A percentile compares a stretch with the other conserved stretches of the same genome.
phyloP scores from a whole-genome alignment of 2,797 vertebrate species.

The Galaxias olidus region DNA sequence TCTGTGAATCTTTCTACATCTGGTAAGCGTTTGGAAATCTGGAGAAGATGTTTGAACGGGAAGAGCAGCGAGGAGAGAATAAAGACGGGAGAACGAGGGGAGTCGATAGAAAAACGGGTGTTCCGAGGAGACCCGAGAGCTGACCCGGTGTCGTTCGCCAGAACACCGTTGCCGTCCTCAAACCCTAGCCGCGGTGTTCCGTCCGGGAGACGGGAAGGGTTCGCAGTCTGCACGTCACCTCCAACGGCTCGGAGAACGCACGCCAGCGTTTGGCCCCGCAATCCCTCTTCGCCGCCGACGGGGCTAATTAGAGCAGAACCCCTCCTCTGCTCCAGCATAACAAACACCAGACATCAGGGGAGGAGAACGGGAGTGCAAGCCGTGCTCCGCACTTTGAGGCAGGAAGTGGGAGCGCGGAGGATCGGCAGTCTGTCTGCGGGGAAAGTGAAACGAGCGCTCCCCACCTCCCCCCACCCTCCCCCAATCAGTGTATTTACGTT shows the following conservation, averaged over 20 bases:
- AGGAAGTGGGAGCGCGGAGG: slow-evolving; percentile 33
- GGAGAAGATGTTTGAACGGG: slow-evolving; percentile 71
- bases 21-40: slow-evolving; percentile 85
- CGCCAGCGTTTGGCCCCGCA: slow-evolving; percentile 21
- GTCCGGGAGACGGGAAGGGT: not conserved
- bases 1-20: slow-evolving; percentile 82
- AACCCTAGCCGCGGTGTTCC: too few species aligned
- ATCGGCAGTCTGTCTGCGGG: slow-evolving; percentile 33
- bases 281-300: slow-evolving; percentile 17
- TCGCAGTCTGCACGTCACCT: slow-evolving; percentile 22
- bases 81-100: slow-evolving; percentile 55
- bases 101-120: slow-evolving; percentile 52
- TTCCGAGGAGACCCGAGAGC: slow-evolving; percentile 24
- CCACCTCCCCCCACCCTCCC: slow-evolving; percentile 45
- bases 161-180: too few species aligned
- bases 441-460: too few species aligned
- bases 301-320: slow-evolving; percentile 47
- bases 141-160: too few species aligned
- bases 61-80: slow-evolving; percentile 47
- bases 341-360: slow-evolving; percentile 54
- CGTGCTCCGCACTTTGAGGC: slow-evolving; percentile 58
- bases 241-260: slow-evolving; percentile 24
- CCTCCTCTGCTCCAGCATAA: slow-evolving; percentile 46
- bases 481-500: slow-evolving; percentile 52
- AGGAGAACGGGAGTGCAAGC: slow-evolving; percentile 32